phyloP scores from a whole-genome alignment of 2,113 vertebrate species.

The Muntiacus muntjak region DNA sequence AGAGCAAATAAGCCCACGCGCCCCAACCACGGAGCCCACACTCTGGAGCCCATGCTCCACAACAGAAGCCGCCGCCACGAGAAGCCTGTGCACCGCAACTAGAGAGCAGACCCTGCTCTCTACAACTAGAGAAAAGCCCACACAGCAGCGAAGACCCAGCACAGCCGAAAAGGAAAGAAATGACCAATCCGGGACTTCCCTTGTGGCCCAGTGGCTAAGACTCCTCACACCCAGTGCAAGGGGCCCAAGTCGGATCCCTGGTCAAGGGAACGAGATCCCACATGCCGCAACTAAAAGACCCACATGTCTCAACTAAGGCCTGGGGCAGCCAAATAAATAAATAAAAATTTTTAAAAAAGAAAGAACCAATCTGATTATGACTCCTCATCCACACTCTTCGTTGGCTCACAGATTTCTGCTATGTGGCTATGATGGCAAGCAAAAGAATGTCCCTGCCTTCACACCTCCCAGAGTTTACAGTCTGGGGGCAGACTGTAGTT shows the following conservation, averaged over 20 bases:
- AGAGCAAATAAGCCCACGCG: accelerated
- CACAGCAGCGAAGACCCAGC: background rate
- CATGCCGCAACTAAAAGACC: background rate
- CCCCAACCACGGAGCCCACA: background rate
- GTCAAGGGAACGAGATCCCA: background rate
- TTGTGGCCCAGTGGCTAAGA: background rate
- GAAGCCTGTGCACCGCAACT: background rate
- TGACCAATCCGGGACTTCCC: background rate
- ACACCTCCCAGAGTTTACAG: background rate
- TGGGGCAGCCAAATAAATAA: background rate
- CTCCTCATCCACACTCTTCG: background rate
- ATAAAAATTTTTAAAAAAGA: background rate
- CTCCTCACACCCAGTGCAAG: background rate
- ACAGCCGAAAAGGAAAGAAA: background rate
- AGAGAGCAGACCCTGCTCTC: background rate
- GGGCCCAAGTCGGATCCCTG: background rate
- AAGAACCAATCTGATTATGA: background rate
- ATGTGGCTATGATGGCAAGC: background rate
- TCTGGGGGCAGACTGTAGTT: background rate
- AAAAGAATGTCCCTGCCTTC: background rate
- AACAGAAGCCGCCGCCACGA: no score
- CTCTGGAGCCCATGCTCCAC: background rate
- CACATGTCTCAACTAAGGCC: background rate
- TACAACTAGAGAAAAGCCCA: background rate
- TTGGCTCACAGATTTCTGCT: background rate